Percentiles rank a stretch among this genome's conserved stretches.
These are phyloP conservation scores for Etheostoma cragini DNA, from an alignment of 2,113 vertebrate species.

Conservation along the genomic window DNA sequence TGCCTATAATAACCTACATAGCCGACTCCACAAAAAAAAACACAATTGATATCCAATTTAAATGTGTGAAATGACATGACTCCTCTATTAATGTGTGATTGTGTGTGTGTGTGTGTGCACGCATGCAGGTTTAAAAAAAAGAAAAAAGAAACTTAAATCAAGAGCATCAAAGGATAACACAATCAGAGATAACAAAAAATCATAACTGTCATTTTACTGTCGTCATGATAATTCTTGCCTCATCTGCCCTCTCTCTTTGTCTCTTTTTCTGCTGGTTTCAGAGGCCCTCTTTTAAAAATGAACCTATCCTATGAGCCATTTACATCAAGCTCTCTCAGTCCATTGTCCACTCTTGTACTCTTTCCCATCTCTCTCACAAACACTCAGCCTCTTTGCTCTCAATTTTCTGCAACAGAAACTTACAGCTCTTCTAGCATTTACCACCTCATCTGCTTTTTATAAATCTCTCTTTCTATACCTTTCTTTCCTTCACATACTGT, in stretches of 20 bases:
- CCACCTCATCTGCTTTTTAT: constrained; percentile 17
- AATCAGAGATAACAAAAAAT: constrained; percentile 1
- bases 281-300: constrained; percentile 61
- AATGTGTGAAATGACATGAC: no score
- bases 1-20: no score
- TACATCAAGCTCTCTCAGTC: constrained; percentile 56
- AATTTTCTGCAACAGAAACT: constrained; percentile 50
- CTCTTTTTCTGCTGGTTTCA: constrained; percentile 38
- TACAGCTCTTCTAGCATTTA: constrained; percentile 37
- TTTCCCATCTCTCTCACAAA: not conserved
- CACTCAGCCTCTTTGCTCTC: constrained; percentile 23
- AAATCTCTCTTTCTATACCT: constrained; percentile 14
- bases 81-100: no score
- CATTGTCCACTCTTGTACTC: constrained; percentile 50
- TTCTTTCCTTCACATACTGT: constrained; percentile 4
- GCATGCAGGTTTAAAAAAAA: not conserved
- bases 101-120: no score
- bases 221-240: constrained; percentile 12
- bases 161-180: constrained; percentile 1
- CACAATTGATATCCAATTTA: no score
- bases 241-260: constrained; percentile 6
- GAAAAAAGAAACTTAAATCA: not conserved
- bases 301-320: constrained; percentile 54
- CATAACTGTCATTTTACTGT: constrained; percentile 1
- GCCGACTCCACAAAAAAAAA: no score